Conservation (phyloP, 2,797 vertebrate genomes). For the Protonibea diacanthus region DNA sequence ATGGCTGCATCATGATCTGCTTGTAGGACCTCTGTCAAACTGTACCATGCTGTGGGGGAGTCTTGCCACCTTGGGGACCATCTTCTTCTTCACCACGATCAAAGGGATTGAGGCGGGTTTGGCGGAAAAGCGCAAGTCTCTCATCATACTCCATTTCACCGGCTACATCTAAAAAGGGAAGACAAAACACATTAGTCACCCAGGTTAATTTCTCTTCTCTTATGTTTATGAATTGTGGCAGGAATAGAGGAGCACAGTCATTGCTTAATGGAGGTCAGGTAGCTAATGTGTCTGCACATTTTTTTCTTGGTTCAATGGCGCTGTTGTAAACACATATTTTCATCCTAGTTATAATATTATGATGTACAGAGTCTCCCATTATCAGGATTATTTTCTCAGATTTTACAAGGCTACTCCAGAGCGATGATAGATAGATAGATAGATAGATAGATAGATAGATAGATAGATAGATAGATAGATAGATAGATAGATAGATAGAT, state of each 20-base stretch:
- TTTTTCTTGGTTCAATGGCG: neutral
- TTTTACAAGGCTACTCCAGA: neutral
- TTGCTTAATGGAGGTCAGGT: slow-evolving; percentile 1
- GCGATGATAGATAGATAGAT: neutral
- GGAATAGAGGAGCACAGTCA: too few species aligned
- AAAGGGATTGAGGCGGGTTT: slow-evolving; percentile 96
- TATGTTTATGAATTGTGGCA: neutral
- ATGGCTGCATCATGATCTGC: slow-evolving; percentile 8
- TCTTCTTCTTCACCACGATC: slow-evolving; percentile 88
- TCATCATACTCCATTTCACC: slow-evolving; percentile 94
- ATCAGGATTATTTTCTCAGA: neutral
- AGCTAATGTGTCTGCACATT: neutral
- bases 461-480: too few species aligned
- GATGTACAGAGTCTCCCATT: neutral
- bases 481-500: too few species aligned
- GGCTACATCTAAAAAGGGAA: slow-evolving; percentile 79
- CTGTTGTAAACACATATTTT: neutral
- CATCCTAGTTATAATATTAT: neutral
- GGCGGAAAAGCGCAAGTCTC: slow-evolving; percentile 94
- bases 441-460: too few species aligned
- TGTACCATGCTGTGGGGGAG: slow-evolving; percentile 83
- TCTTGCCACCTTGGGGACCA: slow-evolving; percentile 72
- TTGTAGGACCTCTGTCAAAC: neutral
- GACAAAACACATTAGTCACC: slow-evolving; percentile 25
- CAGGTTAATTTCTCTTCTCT: neutral